Percentiles rank a stretch among this genome's conserved stretches.
These are phyloP conservation scores for Perognathus longimembris DNA, from an alignment of 2,113 vertebrate genomes.

Conservation along the genomic window DNA sequence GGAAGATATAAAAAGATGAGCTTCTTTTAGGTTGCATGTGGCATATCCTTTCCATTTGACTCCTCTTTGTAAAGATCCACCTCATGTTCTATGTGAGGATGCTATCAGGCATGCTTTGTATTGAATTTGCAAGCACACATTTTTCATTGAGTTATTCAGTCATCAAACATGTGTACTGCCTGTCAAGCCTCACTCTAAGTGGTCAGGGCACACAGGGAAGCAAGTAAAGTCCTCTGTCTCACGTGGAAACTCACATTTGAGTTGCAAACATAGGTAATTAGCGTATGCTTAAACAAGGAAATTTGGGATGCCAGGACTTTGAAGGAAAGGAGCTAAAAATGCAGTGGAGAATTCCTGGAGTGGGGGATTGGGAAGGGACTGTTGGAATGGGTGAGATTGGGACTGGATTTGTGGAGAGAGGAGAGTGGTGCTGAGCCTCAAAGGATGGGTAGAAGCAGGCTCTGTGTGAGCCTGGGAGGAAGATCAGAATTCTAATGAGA, in stretches of 20 bases:
- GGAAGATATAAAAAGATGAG: neutral
- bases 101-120: neutral
- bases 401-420: neutral
- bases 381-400: neutral
- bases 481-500: conserved; percentile 43
- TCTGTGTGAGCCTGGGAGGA: neutral
- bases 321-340: neutral
- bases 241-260: neutral
- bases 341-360: neutral
- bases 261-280: neutral
- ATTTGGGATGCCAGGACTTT: neutral
- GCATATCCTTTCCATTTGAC: neutral
- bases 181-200: neutral
- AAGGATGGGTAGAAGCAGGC: neutral
- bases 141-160: neutral
- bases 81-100: neutral
- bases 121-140: neutral
- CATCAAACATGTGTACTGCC: neutral
- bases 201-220: neutral
- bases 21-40: neutral
- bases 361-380: neutral
- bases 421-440: neutral
- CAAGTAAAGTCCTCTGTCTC: neutral
- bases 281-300: neutral
- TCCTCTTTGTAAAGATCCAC: neutral